Conservation (phyloP, 2,113 vertebrate species). For the Phyllostomus discolor region DNA sequence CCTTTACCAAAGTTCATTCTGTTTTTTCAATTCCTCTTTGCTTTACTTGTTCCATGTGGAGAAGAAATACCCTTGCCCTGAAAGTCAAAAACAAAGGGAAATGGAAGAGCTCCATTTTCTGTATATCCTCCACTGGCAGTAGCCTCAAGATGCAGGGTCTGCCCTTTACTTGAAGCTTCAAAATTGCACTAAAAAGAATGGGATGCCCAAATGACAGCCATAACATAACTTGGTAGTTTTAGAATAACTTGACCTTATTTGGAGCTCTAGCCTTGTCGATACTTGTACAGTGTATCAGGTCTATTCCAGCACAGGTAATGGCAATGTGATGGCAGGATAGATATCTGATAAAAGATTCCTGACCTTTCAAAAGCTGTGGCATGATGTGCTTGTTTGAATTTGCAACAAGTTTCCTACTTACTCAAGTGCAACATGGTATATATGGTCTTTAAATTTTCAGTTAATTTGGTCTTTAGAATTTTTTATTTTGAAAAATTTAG, state of each 20-base stretch:
- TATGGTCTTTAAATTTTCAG: neutral
- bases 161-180: neutral
- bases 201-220: neutral
- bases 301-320: neutral
- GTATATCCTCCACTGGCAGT: neutral
- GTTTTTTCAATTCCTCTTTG: neutral
- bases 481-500: neutral
- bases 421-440: neutral
- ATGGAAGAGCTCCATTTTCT: neutral
- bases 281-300: neutral
- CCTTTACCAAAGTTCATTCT: neutral
- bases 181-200: neutral
- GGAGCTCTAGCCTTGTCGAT: neutral
- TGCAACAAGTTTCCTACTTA: neutral
- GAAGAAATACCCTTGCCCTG: neutral
- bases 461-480: neutral
- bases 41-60: neutral
- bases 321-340: neutral
- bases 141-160: neutral
- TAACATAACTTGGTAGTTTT: neutral
- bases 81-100: conserved; percentile 1
- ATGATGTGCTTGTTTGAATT: neutral
- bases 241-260: neutral
- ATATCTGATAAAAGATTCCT: neutral
- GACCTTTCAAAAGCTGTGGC: neutral